These are phyloP conservation scores for Chauna torquata DNA, from an alignment of 2,113 vertebrate species.

Conservation along the genomic window DNA sequence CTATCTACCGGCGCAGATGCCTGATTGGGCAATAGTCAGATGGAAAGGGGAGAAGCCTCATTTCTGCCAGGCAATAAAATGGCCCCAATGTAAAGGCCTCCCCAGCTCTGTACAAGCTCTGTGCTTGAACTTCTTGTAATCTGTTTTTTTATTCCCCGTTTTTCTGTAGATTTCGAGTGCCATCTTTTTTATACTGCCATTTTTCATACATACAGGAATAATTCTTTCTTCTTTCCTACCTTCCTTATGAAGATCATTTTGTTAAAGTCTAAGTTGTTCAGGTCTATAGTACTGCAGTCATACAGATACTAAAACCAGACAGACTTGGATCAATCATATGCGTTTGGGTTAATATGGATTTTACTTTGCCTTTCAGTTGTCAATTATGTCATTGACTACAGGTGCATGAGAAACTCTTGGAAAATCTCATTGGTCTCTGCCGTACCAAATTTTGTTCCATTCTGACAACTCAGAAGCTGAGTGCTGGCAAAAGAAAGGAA, in stretches of 20 bases:
- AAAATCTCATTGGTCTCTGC: not conserved
- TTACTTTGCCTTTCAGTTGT: not conserved
- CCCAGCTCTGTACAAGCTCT: not conserved
- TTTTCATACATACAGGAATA: not conserved
- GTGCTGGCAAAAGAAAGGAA: not conserved
- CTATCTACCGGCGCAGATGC: not conserved
- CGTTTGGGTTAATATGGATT: not conserved
- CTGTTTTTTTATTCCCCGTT: not conserved
- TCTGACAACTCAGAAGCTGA: not conserved
- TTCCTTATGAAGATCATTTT: not conserved
- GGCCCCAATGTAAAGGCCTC: not conserved
- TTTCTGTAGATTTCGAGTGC: not conserved
- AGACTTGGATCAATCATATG: not conserved
- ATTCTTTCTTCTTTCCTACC: not conserved
- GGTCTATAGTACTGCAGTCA: not conserved
- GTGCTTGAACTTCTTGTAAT: not conserved
- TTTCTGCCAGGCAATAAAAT: not conserved
- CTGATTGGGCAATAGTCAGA: not conserved
- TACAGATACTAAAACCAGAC: not conserved
- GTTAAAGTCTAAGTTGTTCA: not conserved
- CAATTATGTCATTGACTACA: not conserved
- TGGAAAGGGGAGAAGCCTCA: not conserved
- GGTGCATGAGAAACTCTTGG: not conserved
- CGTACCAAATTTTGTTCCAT: not conserved
- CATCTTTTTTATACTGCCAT: not conserved